Conservation (phyloP, 2,888 invertebrate species). For the Tiphia femorata region DNA sequence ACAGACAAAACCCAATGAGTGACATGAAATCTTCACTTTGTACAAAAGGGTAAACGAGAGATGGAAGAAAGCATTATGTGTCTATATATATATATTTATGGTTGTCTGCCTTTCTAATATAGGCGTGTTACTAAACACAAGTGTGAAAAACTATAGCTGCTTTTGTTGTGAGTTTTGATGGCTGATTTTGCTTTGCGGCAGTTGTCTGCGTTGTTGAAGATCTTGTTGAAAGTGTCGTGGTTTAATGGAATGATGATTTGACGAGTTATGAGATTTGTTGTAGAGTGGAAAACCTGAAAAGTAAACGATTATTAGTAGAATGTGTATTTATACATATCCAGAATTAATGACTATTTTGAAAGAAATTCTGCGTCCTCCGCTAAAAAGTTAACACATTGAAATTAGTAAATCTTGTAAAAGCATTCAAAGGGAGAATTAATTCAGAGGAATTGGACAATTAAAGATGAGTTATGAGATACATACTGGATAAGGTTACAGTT, state of each 20-base stretch:
- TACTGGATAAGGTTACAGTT: too few relatives aligned
- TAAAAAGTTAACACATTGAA: too few relatives aligned
- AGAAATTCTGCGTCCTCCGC: too few relatives aligned
- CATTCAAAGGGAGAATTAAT: too few relatives aligned
- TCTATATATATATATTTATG: constrained; percentile 32
- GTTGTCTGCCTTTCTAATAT: constrained; percentile 35
- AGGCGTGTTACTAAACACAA: constrained; percentile 45
- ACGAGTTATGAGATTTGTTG: constrained; percentile 63
- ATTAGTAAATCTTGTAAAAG: too few relatives aligned
- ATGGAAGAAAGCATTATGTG: constrained; percentile 47
- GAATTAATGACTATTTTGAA: neutral
- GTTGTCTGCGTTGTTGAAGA: constrained; percentile 59
- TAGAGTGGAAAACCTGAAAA: constrained; percentile 63
- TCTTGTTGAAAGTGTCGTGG: constrained; percentile 56
- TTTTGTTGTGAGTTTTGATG: constrained; percentile 48
- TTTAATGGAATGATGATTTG: constrained; percentile 68
- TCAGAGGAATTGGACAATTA: too few relatives aligned
- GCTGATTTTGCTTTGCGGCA: constrained; percentile 57
- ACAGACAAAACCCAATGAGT: constrained; percentile 43
- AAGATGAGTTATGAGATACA: too few relatives aligned
- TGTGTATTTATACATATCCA: neutral
- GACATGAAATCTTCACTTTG: constrained; percentile 48
- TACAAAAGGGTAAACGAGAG: constrained; percentile 51
- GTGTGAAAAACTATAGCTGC: constrained; percentile 49
- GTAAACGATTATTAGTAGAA: constrained; percentile 19